phyloP scores from a whole-genome alignment of 2,888 invertebrate species.

The Coelogynopora nodosa region DNA sequence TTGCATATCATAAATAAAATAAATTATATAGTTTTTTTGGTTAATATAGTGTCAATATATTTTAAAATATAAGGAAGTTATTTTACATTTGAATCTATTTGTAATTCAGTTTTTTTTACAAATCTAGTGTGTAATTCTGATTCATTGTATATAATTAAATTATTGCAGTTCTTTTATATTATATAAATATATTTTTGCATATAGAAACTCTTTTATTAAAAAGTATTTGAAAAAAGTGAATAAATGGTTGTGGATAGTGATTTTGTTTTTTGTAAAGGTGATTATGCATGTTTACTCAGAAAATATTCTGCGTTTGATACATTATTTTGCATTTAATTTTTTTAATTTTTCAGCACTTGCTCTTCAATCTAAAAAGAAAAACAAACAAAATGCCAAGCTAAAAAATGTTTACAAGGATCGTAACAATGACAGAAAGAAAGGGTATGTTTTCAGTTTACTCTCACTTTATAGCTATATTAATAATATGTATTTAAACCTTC shows the following conservation, averaged over 20 bases:
- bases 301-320: background rate
- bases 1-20: no score
- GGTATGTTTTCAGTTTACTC: background rate
- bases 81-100: no score
- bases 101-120: no score
- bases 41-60: no score
- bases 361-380: background rate
- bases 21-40: no score
- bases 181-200: background rate
- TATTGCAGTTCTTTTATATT: background rate
- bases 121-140: no score
- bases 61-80: no score
- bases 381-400: background rate
- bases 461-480: no score
- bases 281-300: background rate
- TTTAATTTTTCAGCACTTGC: background rate
- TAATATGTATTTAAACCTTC: no score
- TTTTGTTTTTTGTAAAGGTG: no score
- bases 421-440: background rate
- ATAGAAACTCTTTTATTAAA: no score
- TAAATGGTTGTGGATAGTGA: background rate
- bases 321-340: background rate
- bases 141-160: no score
- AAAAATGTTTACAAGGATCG: background rate
- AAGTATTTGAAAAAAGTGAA: background rate